Evolutionary conservation across 2,113 vertebrate species (phyloP).

Genomic region (Rafetus swinhoei): DNA sequence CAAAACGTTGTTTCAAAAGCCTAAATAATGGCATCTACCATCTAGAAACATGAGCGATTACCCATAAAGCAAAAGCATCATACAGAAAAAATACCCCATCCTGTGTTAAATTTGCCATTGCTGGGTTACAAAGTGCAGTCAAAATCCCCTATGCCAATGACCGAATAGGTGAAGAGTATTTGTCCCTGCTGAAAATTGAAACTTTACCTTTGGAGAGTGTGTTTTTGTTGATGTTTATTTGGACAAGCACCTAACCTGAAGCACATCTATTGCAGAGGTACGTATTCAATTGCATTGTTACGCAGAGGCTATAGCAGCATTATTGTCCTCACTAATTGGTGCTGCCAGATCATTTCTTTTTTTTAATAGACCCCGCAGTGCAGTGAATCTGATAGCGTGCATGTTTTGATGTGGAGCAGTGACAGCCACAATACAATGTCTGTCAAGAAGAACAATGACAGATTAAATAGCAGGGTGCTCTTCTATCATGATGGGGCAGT

Average conservation of each 20-base stretch:
- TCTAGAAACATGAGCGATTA: background rate
- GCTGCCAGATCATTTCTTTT: slow-evolving; percentile 42
- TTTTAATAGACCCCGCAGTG: background rate
- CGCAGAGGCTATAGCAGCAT: slow-evolving; percentile 24
- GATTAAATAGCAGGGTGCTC: slow-evolving; percentile 63
- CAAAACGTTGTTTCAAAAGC: background rate
- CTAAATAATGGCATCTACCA: background rate
- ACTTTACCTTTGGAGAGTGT: background rate
- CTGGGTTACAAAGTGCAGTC: background rate
- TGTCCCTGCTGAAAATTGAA: background rate
- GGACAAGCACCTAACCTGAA: background rate
- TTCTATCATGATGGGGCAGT: slow-evolving; percentile 45
- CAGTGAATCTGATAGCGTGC: slow-evolving; percentile 40
- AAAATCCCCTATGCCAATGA: background rate
- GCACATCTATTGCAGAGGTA: background rate
- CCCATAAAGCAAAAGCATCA: background rate
- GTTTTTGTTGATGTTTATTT: background rate
- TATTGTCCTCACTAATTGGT: slow-evolving; percentile 44
- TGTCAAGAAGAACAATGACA: slow-evolving; percentile 47
- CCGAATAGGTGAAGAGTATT: background rate
- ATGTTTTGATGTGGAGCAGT: slow-evolving; percentile 59
- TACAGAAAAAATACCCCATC: background rate
- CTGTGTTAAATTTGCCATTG: background rate
- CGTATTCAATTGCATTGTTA: background rate
- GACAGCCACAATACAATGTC: slow-evolving; percentile 56